A percentile compares a stretch with the other conserved stretches of the same genome.
Evolutionary conservation across 2,888 invertebrate genomes (phyloP).

Genomic region (Halocaridina rubra): DNA sequence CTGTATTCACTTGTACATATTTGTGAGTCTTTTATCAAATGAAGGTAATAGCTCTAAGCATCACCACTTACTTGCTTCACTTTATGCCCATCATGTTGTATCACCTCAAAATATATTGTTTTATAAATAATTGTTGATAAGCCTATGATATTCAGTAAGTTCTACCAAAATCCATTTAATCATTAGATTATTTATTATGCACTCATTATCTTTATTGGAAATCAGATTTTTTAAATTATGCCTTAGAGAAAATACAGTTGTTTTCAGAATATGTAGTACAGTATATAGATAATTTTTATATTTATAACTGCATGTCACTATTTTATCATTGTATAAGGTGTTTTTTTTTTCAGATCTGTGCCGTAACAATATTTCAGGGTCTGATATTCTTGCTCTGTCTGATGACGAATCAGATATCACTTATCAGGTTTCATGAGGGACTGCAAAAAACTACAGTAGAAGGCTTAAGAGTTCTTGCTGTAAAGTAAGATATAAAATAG

Average conservation of each 20-base stretch:
- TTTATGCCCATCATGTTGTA: too few species aligned
- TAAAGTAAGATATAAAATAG: slow-evolving; percentile 4
- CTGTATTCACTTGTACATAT: too few species aligned
- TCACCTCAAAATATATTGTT: too few species aligned
- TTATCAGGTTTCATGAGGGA: background rate
- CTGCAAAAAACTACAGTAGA: slow-evolving; percentile 31
- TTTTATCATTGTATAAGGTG: background rate
- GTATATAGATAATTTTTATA: too few species aligned
- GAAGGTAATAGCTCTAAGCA: too few species aligned
- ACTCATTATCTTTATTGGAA: background rate
- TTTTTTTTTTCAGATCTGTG: slow-evolving; percentile 29
- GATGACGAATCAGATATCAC: background rate
- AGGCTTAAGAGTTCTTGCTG: slow-evolving; percentile 20
- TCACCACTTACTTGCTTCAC: too few species aligned
- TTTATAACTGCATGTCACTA: too few species aligned
- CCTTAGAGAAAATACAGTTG: too few species aligned
- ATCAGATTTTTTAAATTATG: background rate
- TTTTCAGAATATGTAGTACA: too few species aligned
- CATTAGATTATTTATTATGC: background rate
- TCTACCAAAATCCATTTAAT: background rate
- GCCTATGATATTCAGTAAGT: too few species aligned
- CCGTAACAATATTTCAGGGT: slow-evolving; percentile 48
- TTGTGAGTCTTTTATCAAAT: too few species aligned
- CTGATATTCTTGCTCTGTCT: slow-evolving; percentile 10
- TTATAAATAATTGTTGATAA: background rate